Evolutionary conservation across 2,797 vertebrate species (phyloP).

Genomic region (Aplochiton taeniatus): DNA sequence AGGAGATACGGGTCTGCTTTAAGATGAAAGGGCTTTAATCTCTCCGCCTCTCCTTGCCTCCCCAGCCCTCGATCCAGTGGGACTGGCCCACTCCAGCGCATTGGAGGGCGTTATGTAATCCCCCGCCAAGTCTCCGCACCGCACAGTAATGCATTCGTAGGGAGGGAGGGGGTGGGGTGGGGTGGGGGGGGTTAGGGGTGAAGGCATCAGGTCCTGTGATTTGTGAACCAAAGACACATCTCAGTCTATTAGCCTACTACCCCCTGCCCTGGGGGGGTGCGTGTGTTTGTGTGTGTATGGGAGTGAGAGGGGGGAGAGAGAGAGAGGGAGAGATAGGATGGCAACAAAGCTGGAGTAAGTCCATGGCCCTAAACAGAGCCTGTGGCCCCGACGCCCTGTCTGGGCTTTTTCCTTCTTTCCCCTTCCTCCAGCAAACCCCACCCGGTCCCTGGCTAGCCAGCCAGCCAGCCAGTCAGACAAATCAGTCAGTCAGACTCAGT

Average conservation of each 20-base stretch:
- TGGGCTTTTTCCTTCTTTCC: constrained; percentile 29
- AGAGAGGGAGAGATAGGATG: constrained; percentile 37
- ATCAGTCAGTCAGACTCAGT: constrained; percentile 66
- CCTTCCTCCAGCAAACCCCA: constrained; percentile 39
- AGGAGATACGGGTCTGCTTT: constrained; percentile 76
- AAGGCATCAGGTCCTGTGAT: constrained; percentile 46
- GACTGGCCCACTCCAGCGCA: constrained; percentile 69
- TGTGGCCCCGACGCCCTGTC: constrained; percentile 28
- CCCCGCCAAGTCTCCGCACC: constrained; percentile 64
- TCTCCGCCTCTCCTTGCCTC: constrained; percentile 51
- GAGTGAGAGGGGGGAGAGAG: constrained; percentile 25
- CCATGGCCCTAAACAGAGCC: constrained; percentile 44
- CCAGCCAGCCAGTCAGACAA: constrained; percentile 42
- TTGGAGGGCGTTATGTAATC: constrained; percentile 76
- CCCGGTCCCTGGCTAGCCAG: constrained; percentile 28
- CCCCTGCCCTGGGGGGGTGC: too few relatives aligned
- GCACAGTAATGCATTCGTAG: constrained; percentile 76
- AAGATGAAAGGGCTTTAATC: constrained; percentile 82
- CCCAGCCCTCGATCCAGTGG: constrained; percentile 60
- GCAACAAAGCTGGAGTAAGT: constrained; percentile 31
- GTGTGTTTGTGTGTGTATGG: too few relatives aligned
- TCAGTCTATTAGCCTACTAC: constrained; percentile 27
- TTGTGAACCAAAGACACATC: constrained; percentile 40
- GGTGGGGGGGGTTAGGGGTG: too few relatives aligned
- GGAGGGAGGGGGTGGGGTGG: too few relatives aligned